These are phyloP conservation scores for Halichondria panicea DNA, from an alignment of 37 sponge, comb jelly and placozoan species.

Conservation along the genomic window DNA sequence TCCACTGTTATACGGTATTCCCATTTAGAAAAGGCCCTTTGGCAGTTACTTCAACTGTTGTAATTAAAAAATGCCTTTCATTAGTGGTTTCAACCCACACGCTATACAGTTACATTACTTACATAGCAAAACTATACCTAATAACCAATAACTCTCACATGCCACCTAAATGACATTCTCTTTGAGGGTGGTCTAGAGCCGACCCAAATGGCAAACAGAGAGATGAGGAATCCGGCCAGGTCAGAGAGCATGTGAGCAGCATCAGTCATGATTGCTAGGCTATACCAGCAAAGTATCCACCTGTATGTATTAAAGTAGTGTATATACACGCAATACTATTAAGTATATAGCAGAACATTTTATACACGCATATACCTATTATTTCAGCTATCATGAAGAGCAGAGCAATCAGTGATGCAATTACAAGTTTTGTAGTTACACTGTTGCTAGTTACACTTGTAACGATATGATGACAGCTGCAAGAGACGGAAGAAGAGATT, in stretches of 20 bases:
- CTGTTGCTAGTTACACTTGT: slow-evolving; percentile 35
- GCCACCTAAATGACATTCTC: slow-evolving; percentile 95
- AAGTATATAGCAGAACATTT: neutral
- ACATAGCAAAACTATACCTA: too few species aligned
- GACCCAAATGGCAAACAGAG: slow-evolving; percentile 96
- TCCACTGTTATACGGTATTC: too few species aligned
- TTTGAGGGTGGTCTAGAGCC: slow-evolving; percentile 78
- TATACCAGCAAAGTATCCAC: slow-evolving; percentile 86
- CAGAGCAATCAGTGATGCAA: slow-evolving; percentile 77
- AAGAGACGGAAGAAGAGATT: too few species aligned
- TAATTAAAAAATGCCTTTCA: too few species aligned
- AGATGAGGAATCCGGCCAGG: slow-evolving; percentile 94
- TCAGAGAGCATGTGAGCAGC: slow-evolving; percentile 99
- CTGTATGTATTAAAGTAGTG: too few species aligned
- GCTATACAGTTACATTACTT: too few species aligned
- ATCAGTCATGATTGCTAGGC: slow-evolving; percentile 98
- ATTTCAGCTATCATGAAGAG: slow-evolving; percentile 96
- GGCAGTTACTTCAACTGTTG: too few species aligned
- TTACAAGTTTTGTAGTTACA: slow-evolving; percentile 76
- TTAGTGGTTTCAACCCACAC: too few species aligned
- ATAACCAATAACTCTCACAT: too few species aligned
- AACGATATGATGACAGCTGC: slow-evolving; percentile 51
- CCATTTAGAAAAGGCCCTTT: too few species aligned
- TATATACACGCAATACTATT: too few species aligned
- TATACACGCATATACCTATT: slow-evolving; percentile 81